phyloP scores from a whole-genome alignment of 2,113 vertebrate genomes.

The Lagenorhynchus albirostris region DNA sequence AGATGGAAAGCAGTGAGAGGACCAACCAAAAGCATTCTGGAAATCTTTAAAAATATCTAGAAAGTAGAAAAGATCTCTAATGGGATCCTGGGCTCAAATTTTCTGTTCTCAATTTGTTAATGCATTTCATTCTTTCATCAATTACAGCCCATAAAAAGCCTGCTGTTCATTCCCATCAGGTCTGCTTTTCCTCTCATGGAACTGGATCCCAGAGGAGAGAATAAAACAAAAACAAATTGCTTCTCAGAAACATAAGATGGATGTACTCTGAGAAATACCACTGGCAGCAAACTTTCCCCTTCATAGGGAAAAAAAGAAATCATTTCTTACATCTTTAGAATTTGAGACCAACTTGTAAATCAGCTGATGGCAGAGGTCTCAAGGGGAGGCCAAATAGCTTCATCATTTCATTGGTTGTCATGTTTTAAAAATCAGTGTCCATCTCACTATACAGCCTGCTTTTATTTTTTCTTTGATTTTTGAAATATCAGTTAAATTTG shows the following conservation, averaged over 20 bases:
- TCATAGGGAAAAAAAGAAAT: constrained; percentile 20
- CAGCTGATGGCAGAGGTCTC: constrained; percentile 1
- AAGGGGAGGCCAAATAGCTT: neutral
- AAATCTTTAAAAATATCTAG: constrained; percentile 67
- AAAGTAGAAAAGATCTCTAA: constrained; percentile 51
- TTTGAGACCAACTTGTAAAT: constrained; percentile 35
- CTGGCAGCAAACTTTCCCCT: constrained; percentile 19
- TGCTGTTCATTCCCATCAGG: constrained; percentile 47
- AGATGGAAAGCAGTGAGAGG: constrained; percentile 34
- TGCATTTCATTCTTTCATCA: constrained; percentile 74
- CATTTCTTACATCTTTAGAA: constrained; percentile 40
- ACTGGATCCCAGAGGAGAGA: constrained; percentile 47
- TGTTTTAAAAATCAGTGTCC: neutral
- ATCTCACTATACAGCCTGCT: neutral
- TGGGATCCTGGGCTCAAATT: constrained; percentile 53
- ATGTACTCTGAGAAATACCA: constrained; percentile 50
- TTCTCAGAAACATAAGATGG: constrained; percentile 58
- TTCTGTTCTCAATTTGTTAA: constrained; percentile 75
- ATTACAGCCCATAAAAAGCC: constrained; percentile 51
- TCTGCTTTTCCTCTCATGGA: constrained; percentile 54
- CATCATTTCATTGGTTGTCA: neutral
- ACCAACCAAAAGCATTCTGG: constrained; percentile 42
- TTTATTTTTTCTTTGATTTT: neutral
- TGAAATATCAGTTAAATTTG: neutral
- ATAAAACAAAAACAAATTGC: constrained; percentile 31